Conservation (phyloP, 2,113 vertebrate genomes). For the Catharus bicknelli region DNA sequence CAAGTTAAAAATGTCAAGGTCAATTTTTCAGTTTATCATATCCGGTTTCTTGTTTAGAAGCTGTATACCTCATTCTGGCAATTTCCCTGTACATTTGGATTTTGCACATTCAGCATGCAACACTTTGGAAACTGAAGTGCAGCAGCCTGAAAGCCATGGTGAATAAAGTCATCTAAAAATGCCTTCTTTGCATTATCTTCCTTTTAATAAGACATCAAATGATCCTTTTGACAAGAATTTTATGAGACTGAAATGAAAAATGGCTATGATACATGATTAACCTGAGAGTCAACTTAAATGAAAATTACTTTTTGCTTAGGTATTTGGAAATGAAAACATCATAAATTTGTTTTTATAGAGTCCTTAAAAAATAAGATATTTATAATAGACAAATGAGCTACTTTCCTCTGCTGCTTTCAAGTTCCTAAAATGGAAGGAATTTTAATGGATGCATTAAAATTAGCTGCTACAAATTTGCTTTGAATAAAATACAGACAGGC, state of each 20-base stretch:
- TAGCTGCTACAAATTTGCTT: neutral
- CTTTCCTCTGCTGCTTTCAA: neutral
- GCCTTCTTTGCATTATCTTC: neutral
- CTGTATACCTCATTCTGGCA: neutral
- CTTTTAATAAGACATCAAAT: neutral
- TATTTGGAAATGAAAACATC: neutral
- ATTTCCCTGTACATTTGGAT: neutral
- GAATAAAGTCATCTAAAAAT: neutral
- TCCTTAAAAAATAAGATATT: neutral
- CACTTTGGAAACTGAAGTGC: neutral
- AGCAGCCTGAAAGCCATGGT: neutral
- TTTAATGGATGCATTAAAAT: neutral
- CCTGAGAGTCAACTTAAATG: neutral
- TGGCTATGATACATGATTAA: neutral
- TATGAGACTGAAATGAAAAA: neutral
- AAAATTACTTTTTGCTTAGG: neutral
- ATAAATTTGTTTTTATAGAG: neutral
- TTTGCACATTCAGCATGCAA: neutral
- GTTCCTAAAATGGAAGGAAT: neutral
- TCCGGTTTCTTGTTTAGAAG: neutral
- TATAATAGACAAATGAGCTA: neutral
- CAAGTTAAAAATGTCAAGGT: neutral
- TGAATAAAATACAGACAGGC: neutral
- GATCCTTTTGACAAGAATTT: neutral
- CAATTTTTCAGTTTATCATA: neutral